phyloP scores from a whole-genome alignment of 2,797 vertebrate species.

The Champsocephalus gunnari region DNA sequence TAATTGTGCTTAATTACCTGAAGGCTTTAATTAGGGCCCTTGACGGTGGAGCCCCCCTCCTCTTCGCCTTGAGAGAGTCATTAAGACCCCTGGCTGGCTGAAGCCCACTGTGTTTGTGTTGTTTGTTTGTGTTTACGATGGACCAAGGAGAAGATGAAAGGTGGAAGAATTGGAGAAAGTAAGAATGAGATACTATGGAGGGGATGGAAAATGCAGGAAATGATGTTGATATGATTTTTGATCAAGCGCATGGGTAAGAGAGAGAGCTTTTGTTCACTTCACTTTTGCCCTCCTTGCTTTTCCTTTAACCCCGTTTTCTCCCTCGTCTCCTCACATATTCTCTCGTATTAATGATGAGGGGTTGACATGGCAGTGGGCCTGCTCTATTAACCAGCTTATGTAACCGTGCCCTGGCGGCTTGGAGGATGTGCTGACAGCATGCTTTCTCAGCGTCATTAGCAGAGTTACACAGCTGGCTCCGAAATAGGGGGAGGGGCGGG shows the following conservation, averaged over 20 bases:
- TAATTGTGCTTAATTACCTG: constrained; percentile 79
- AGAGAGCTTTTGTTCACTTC: constrained; percentile 43
- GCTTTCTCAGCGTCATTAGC: constrained; percentile 82
- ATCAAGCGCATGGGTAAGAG: constrained; percentile 9
- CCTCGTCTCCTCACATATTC: constrained; percentile 35
- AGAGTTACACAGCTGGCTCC: constrained; percentile 79
- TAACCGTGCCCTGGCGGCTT: constrained; percentile 76
- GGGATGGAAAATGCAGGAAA: constrained; percentile 16
- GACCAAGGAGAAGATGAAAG: background rate
- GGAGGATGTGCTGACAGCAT: constrained; percentile 83
- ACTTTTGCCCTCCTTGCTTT: constrained; percentile 29
- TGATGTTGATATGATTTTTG: background rate
- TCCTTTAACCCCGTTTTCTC: constrained; percentile 21
- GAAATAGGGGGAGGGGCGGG: constrained; percentile 55
- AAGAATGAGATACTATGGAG: background rate
- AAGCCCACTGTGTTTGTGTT: constrained; percentile 14
- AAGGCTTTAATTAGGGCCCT: constrained; percentile 68
- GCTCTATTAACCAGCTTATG: constrained; percentile 81
- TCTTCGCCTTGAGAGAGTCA: constrained; percentile 26
- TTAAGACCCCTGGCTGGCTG: constrained; percentile 25
- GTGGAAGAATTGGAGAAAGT: constrained; percentile 3
- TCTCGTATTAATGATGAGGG: constrained; percentile 67
- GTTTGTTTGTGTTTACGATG: background rate
- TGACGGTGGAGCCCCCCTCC: constrained; percentile 39
- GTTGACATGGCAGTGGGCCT: constrained; percentile 75